Base-by-base conservation (phyloP, 2,797 vertebrate genomes). In the Discoglossus pictus region DNA sequence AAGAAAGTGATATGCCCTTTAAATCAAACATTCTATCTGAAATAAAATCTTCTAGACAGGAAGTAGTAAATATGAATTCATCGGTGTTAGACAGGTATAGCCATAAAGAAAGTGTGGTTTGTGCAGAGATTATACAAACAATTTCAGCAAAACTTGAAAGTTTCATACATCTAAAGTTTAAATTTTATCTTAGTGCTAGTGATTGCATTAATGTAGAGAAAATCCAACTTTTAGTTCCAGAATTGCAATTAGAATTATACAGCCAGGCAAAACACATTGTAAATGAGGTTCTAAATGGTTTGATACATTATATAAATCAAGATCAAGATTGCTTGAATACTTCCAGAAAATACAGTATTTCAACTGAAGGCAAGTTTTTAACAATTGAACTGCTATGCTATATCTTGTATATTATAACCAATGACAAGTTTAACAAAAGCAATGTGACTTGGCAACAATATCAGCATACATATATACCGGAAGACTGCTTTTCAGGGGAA, bases 91-190 rank as follows among this genome's bases (percentile, higher is more conserved):
- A 31, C 8, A 8, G 27, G 8, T 31, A 31, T 31, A 31, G 27
- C 27, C 8, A 4, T 31, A 4, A 4, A 31, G 27, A 31, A 51
- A 2, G 46, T 50, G 53, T 63, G 16, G 38, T 79, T 59, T 55
- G 20, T 38, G 48, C 59, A 36, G 51, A 60, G 13, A 75, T 81
- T 21, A 54, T 73, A 24, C 13, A 54, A 31, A 61, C 65, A 16
- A 24, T 79, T 55, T 78, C 76, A 60, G 67, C 70, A 44, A 75
- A 7, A 13, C 47, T 81, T 7, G 74, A 75, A 59, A 54, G 17
- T 44, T 47, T 79, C 46, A 4, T 79, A 34, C 75, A 54, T 46
- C 73, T 68, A 42, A 79, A 79, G 40, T 50, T 78, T 17, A 38
- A 71, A 21, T 18, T 2, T 18, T 6, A 7, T 25, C 16, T 59